Evolutionary conservation across 2,113 vertebrate species (phyloP), one percentile per base, ranked within the genome.

Genomic region (Antechinus flavipes): DNA sequence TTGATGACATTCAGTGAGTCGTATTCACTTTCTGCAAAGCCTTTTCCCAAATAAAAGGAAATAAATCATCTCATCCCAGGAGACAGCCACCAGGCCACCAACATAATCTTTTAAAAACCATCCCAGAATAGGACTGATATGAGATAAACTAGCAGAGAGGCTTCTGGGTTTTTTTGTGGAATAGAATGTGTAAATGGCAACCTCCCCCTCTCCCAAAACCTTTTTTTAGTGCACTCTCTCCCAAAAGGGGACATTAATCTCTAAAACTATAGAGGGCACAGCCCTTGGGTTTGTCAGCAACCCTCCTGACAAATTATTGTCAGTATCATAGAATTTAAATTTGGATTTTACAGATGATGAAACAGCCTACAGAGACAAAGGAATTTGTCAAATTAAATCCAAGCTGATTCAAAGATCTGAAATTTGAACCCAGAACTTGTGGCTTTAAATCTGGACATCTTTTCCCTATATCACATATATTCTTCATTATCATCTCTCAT

Each of bases 11-110:
- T 97, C 94, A 93, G 96, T 56, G 23, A 93, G 89, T 90, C 6
- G 2, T 30, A 84, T 95, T 56, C 16, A 0, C 93, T 94, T 90
- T 56, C 8, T 61, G 92, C 95, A 94, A 94, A 97, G 95, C 95
- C 96, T 94, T 95, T 91, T 96, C 93, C 95, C 23, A 49, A 95
- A 96, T 96, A 96, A 93, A 97, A 97, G 95, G 94, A 90, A 25
- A 50, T 95, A 96, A 97, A 90, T 97, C 92, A 55, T 42, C 90
- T 89, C 92, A 92, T 95, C 90, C 91, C 94, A 52, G 56, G 96
- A 97, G 94, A 96, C 68, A 2, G 19, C 94, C 92, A 91, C n/a
- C 90, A 91, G 95, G 58, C n/a, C 91, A 4, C 61, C 68, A 8
- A 50, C 56, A 35, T 84, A 84, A 9, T 56, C 90, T 95, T 91